Evolutionary conservation across 2,113 vertebrate genomes (phyloP).

Genomic region (Colaptes auratus): DNA sequence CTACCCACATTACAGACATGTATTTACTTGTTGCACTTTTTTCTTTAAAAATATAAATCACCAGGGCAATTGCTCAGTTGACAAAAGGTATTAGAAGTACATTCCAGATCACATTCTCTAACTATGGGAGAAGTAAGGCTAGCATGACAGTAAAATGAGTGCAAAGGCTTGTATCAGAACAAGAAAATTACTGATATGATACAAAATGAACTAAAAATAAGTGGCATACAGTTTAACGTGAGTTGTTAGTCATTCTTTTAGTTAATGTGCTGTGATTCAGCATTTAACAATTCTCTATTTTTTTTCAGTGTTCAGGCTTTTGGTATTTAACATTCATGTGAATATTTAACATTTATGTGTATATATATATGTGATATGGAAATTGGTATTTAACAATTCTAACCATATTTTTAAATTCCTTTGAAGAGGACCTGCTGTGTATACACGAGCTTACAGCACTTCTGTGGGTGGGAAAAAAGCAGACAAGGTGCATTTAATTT

Average conservation of each 20-base stretch:
- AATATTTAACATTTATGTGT: not conserved
- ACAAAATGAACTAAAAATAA: constrained; percentile 7
- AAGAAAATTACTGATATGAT: not conserved
- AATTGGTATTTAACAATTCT: not conserved
- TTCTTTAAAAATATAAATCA: not conserved
- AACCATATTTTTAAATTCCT: not conserved
- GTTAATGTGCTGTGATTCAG: not conserved
- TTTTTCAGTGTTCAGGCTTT: not conserved
- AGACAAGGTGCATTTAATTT: not conserved
- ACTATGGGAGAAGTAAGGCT: not conserved
- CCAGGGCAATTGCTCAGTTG: not conserved
- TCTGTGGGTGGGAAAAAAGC: not conserved
- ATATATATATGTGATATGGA: not conserved
- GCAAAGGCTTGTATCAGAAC: not conserved
- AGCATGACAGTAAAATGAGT: not conserved
- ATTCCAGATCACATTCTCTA: not conserved
- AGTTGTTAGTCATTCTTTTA: not conserved
- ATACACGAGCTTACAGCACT: not conserved
- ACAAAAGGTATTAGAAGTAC: not conserved
- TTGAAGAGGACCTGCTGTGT: not conserved
- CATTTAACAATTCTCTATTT: not conserved
- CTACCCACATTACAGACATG: not conserved
- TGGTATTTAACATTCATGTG: not conserved
- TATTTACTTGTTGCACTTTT: not conserved
- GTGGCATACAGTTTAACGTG: not conserved